phyloP scores from a whole-genome alignment of 2,888 invertebrate genomes.

The Phrixothrix hirtus region DNA sequence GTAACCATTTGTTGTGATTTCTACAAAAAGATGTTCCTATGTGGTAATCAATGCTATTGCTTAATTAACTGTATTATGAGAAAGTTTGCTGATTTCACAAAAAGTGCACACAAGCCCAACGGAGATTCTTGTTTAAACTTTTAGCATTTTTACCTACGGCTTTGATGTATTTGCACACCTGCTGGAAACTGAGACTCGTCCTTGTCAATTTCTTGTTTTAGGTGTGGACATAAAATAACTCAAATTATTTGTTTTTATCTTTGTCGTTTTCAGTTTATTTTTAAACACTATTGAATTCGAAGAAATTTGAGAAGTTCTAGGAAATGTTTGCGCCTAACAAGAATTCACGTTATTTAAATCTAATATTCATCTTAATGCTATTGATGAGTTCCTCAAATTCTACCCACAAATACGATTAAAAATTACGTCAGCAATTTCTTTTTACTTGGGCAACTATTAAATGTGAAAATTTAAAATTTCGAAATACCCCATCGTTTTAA shows the following conservation, averaged over 20 bases:
- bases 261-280: too few species aligned
- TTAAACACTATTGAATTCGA: too few species aligned
- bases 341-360: too few species aligned
- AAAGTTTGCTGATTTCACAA: slow-evolving; percentile 9
- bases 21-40: not conserved
- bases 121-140: not conserved
- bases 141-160: not conserved
- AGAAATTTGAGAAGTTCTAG: too few species aligned
- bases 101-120: not conserved
- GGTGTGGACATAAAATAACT: not conserved
- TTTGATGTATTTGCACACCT: not conserved
- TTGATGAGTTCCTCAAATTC: too few species aligned
- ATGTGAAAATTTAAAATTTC: too few species aligned
- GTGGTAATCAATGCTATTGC: slow-evolving; percentile 5
- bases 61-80: slow-evolving; percentile 2
- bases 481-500: too few species aligned
- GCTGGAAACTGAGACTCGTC: slow-evolving; percentile 3
- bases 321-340: too few species aligned
- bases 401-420: too few species aligned
- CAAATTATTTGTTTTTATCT: not conserved
- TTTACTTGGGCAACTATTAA: too few species aligned
- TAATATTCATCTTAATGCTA: too few species aligned
- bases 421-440: too few species aligned
- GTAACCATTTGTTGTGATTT: slow-evolving; percentile 1
- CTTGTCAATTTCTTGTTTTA: slow-evolving; percentile 4